phyloP scores from a whole-genome alignment of 2,888 invertebrate genomes.

The Leucoma salicis region DNA sequence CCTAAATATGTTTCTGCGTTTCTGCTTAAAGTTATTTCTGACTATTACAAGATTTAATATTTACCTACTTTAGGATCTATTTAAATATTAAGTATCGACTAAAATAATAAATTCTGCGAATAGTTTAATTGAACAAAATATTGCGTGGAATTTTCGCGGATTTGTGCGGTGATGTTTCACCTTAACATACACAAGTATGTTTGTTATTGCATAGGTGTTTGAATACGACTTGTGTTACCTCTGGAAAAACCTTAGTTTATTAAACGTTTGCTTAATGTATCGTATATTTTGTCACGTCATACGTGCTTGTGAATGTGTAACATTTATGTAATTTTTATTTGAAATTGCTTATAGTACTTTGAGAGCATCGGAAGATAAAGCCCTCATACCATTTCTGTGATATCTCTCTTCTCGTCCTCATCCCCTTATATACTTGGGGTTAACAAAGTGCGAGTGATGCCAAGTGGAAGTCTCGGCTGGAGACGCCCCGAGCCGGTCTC shows the following conservation, averaged over 20 bases:
- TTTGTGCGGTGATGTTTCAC: slow-evolving; percentile 5
- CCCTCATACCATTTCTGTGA: too few species aligned
- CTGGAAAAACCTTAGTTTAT: slow-evolving; percentile 19
- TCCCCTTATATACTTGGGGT: too few species aligned
- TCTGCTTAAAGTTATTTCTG: neutral
- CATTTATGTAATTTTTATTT: too few species aligned
- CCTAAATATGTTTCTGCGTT: neutral
- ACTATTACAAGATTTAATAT: neutral
- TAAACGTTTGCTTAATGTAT: too few species aligned
- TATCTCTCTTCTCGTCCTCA: too few species aligned
- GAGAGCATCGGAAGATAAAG: too few species aligned
- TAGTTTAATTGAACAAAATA: neutral
- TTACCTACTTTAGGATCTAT: neutral
- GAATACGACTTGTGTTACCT: slow-evolving; percentile 14
- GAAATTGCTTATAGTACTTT: too few species aligned
- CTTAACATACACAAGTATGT: slow-evolving; percentile 7
- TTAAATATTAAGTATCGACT: slow-evolving; percentile 5
- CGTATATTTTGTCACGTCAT: too few species aligned
- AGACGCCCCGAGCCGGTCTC: too few species aligned
- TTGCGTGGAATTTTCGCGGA: neutral
- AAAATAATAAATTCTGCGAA: slow-evolving; percentile 12
- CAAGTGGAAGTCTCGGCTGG: too few species aligned
- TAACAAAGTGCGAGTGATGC: too few species aligned
- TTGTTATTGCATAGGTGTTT: slow-evolving; percentile 3
- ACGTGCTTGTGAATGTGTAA: too few species aligned